Percentiles rank a stretch among this genome's conserved stretches.
These are phyloP conservation scores for Pelusios castaneus DNA, from an alignment of 2,113 vertebrate species.

Conservation along the genomic window DNA sequence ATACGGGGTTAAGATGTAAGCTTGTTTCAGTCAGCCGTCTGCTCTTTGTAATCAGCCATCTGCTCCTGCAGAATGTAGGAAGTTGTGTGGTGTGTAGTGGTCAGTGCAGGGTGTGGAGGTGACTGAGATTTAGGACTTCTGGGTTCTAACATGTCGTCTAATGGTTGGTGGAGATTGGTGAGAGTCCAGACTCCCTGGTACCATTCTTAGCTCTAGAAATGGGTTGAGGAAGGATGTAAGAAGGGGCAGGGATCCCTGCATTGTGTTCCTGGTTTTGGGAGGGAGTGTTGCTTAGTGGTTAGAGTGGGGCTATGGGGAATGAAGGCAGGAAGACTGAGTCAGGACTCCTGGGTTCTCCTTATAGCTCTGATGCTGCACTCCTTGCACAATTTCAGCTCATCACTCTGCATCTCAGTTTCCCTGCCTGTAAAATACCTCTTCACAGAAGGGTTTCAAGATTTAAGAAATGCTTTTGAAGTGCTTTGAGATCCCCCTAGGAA, in stretches of 20 bases:
- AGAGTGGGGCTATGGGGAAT: background rate
- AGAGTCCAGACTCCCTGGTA: rapidly evolving
- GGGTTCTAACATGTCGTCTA: background rate
- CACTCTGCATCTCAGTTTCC: background rate
- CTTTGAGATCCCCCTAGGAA: background rate
- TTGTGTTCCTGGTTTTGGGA: rapidly evolving
- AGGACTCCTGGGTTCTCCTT: background rate
- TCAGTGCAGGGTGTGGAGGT: rapidly evolving
- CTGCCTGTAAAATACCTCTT: background rate
- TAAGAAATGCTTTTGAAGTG: background rate
- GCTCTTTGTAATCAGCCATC: background rate
- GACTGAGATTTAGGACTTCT: rapidly evolving
- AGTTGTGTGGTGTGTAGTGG: background rate
- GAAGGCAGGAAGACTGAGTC: background rate
- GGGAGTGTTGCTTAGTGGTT: background rate
- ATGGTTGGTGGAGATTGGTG: background rate
- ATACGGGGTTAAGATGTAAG: background rate
- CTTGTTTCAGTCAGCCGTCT: background rate
- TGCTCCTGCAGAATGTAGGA: rapidly evolving
- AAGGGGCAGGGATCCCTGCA: background rate
- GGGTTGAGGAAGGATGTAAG: background rate
- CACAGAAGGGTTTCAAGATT: background rate
- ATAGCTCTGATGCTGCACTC: background rate
- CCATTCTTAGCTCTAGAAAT: background rate
- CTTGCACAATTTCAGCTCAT: background rate